These are phyloP conservation scores for Lithobates sylvaticus DNA, from an alignment of 2,797 vertebrate species.

Conservation along the genomic window DNA sequence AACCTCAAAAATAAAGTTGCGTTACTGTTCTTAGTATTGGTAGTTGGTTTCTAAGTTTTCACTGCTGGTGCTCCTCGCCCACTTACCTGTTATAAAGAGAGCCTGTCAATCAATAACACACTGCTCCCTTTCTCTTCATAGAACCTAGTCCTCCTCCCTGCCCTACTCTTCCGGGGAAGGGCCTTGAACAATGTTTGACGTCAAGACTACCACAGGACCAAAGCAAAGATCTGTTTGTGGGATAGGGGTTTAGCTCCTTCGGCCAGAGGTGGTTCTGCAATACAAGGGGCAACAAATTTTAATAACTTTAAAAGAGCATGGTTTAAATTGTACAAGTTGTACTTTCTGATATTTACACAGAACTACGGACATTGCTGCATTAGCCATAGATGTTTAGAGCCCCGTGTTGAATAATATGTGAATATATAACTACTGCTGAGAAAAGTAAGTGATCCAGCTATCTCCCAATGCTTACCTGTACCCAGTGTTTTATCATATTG, in stretches of 20 bases:
- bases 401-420: slow-evolving; percentile 9
- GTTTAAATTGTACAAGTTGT: not conserved
- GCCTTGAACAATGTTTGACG: slow-evolving; percentile 46
- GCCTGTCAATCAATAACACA: slow-evolving; percentile 35
- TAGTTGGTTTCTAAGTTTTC: slow-evolving; percentile 7
- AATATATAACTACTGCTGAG: slow-evolving; percentile 7
- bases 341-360: slow-evolving; percentile 1
- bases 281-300: not conserved
- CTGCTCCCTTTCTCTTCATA: slow-evolving; percentile 61
- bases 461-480: not conserved
- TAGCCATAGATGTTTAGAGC: not conserved
- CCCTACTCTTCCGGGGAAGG: slow-evolving; percentile 47
- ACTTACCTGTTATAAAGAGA: slow-evolving; percentile 10
- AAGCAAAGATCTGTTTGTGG: slow-evolving; percentile 49
- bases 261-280: not conserved
- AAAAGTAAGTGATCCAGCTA: slow-evolving; percentile 20
- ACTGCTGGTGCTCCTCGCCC: slow-evolving; percentile 25
- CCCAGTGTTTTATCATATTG: not conserved
- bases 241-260: slow-evolving; percentile 19
- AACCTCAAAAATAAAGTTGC: not conserved
- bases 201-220: slow-evolving; percentile 50
- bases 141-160: slow-evolving; percentile 52
- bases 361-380: slow-evolving; percentile 12
- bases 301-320: not conserved
- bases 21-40: not conserved